Conservation (phyloP, 1,140 invertebrate genomes). For the Hyphantria cunea region DNA sequence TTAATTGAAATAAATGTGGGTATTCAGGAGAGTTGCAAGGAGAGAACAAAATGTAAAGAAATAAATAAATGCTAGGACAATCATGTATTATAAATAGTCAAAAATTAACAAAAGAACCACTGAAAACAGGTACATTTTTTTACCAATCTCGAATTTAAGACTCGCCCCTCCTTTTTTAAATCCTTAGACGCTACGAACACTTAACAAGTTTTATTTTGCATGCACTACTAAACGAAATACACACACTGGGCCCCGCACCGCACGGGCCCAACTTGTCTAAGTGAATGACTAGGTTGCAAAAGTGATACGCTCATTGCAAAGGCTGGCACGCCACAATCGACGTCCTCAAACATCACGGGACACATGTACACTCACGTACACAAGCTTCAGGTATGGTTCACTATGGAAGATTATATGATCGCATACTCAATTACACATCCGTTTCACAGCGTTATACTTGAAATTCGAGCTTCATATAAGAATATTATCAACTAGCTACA, state of each 20-base stretch:
- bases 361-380: slow-evolving; percentile 25
- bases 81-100: slow-evolving; percentile 81
- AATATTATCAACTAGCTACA: slow-evolving; percentile 47
- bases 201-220: slow-evolving; percentile 74
- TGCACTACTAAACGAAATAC: slow-evolving; percentile 73
- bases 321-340: slow-evolving; percentile 37
- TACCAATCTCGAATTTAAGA: slow-evolving; percentile 78
- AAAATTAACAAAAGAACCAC: slow-evolving; percentile 80
- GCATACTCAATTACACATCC: slow-evolving; percentile 18
- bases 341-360: slow-evolving; percentile 24
- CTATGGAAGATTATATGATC: slow-evolving; percentile 24
- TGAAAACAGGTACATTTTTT: slow-evolving; percentile 79
- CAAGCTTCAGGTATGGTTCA: slow-evolving; percentile 30
- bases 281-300: slow-evolving; percentile 79
- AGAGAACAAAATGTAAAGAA: slow-evolving; percentile 1
- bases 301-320: slow-evolving; percentile 53
- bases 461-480: slow-evolving; percentile 38
- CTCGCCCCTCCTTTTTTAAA: slow-evolving; percentile 63
- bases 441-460: slow-evolving; percentile 28
- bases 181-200: slow-evolving; percentile 78
- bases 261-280: slow-evolving; percentile 63
- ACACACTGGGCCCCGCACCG: slow-evolving; percentile 50
- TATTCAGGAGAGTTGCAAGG: too few relatives aligned
- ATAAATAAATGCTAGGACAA: slow-evolving; percentile 74
- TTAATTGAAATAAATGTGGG: too few relatives aligned